A percentile compares a stretch with the other conserved stretches of the same genome.
phyloP scores from a whole-genome alignment of 2,113 vertebrate species.

The human (Homo sapiens) region GRCh38 chr21:44772501-44773000 shows the following conservation, averaged over 20 bases:
- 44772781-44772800: not conserved
- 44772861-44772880: not conserved
- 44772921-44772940: not conserved
- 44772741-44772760: not conserved
- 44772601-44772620: fast-evolving
- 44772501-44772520: not conserved
- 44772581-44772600: not conserved
- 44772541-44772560: not conserved
- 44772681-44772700: not conserved
- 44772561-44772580: not conserved
- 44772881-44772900: no score
- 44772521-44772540: not conserved
- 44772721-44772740: no score
- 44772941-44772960: not conserved
- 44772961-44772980: not conserved
- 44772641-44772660: not conserved
- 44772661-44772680: not conserved
- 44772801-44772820: fast-evolving
- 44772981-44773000: fast-evolving
- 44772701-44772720: not conserved
- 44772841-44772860: not conserved
- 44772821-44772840: not conserved
- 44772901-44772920: no score
- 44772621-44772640: not conserved
- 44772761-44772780: fast-evolving